Percentiles rank a stretch among this genome's conserved stretches.
These are phyloP conservation scores for Typhlomys cinereus DNA, from an alignment of 2,113 vertebrate genomes.

Conservation along the genomic window DNA sequence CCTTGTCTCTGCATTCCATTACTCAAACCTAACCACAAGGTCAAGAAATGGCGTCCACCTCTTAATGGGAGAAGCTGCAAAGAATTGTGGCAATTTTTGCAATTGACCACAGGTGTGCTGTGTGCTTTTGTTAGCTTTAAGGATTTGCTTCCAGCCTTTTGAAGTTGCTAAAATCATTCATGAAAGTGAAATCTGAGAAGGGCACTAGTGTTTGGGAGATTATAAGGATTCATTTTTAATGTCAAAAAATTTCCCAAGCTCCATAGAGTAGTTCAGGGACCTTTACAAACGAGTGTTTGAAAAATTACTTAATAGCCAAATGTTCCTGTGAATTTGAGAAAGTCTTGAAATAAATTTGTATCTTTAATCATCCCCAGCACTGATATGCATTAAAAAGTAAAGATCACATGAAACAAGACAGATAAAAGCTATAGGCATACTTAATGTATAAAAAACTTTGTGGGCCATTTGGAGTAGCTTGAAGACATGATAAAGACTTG, in stretches of 20 bases:
- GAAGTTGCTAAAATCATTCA: conserved; percentile 32
- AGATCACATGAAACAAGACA: background rate
- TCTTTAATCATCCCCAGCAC: background rate
- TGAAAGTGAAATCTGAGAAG: conserved; percentile 28
- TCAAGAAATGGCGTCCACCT: conserved; percentile 14
- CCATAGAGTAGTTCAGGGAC: background rate
- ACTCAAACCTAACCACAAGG: conserved; percentile 5
- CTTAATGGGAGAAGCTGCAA: background rate
- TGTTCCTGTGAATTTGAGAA: conserved; percentile 9
- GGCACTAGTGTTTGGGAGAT: background rate
- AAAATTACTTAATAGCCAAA: conserved; percentile 29
- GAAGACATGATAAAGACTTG: background rate
- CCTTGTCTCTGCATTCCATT: background rate
- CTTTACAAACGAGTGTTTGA: background rate
- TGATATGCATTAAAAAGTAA: background rate
- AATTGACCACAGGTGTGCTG: conserved; percentile 25
- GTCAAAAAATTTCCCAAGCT: conserved; percentile 27
- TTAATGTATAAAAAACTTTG: background rate
- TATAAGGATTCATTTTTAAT: conserved; percentile 27
- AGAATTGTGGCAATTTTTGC: conserved; percentile 51
- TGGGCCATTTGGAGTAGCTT: background rate
- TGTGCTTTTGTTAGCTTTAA: conserved; percentile 40
- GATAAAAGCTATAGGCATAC: background rate
- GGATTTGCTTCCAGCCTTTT: conserved; percentile 31
- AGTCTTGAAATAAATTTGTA: conserved; percentile 38